These are phyloP conservation scores for Eidolon helvum DNA, from an alignment of 2,113 vertebrate species.

Conservation along the genomic window DNA sequence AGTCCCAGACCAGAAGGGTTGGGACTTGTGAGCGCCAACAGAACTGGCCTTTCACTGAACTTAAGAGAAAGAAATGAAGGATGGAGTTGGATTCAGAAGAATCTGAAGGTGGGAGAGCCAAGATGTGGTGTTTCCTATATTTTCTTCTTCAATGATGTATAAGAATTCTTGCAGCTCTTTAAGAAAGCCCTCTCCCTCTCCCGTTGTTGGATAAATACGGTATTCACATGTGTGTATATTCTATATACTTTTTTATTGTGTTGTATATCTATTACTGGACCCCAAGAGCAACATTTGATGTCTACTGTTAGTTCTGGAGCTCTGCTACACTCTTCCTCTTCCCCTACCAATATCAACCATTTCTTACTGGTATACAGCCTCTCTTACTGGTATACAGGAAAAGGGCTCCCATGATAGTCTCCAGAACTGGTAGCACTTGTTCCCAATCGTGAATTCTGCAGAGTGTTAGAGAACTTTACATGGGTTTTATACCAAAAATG, in stretches of 20 bases:
- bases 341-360: neutral
- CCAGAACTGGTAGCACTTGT: neutral
- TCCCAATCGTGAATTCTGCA: neutral
- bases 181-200: neutral
- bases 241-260: neutral
- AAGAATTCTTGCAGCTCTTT: neutral
- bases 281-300: neutral
- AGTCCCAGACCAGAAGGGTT: neutral
- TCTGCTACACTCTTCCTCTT: neutral
- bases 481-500: neutral
- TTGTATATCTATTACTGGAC: neutral
- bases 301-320: neutral
- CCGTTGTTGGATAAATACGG: neutral
- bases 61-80: neutral
- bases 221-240: fast-evolving
- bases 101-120: neutral
- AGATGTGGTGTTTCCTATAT: neutral
- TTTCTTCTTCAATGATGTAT: neutral
- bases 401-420: neutral
- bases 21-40: neutral
- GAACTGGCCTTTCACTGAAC: neutral
- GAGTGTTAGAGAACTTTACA: neutral
- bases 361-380: neutral
- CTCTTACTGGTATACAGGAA: neutral
- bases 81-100: neutral